phyloP scores from a whole-genome alignment of 2,888 invertebrate genomes.

The Xanthia togata region DNA sequence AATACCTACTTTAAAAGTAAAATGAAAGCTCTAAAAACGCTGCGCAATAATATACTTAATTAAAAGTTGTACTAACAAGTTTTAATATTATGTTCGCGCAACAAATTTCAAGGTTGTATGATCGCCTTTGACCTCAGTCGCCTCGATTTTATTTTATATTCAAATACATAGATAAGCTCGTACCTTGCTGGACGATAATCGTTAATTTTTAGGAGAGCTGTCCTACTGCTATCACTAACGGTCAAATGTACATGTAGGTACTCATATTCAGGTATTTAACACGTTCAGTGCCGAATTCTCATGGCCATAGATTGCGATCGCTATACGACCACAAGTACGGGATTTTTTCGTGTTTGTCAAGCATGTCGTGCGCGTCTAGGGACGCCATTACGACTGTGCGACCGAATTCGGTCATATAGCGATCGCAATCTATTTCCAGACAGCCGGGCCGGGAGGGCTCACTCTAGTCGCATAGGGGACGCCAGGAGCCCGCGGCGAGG shows the following conservation, averaged over 20 bases:
- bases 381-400: too few species aligned
- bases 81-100: constrained; percentile 31
- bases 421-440: too few species aligned
- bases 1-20: constrained; percentile 20
- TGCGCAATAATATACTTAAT: constrained; percentile 47
- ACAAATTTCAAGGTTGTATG: constrained; percentile 50
- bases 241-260: constrained; percentile 14
- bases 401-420: too few species aligned
- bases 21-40: constrained; percentile 45
- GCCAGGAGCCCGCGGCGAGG: too few species aligned
- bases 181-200: constrained; percentile 44
- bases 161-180: constrained; percentile 39
- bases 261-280: constrained; percentile 11
- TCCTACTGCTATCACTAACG: constrained; percentile 32
- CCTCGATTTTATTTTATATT: constrained; percentile 44
- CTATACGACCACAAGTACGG: too few species aligned
- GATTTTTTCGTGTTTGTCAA: too few species aligned
- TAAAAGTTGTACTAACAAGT: constrained; percentile 52
- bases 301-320: too few species aligned
- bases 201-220: constrained; percentile 52
- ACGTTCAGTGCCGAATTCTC: too few species aligned
- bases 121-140: constrained; percentile 58
- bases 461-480: too few species aligned
- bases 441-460: too few species aligned
- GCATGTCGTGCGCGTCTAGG: too few species aligned